Evolutionary conservation across 2,888 invertebrate species (phyloP), one percentile per base, ranked within the genome.

Genomic region (Lordiphosa fenestrarum): DNA sequence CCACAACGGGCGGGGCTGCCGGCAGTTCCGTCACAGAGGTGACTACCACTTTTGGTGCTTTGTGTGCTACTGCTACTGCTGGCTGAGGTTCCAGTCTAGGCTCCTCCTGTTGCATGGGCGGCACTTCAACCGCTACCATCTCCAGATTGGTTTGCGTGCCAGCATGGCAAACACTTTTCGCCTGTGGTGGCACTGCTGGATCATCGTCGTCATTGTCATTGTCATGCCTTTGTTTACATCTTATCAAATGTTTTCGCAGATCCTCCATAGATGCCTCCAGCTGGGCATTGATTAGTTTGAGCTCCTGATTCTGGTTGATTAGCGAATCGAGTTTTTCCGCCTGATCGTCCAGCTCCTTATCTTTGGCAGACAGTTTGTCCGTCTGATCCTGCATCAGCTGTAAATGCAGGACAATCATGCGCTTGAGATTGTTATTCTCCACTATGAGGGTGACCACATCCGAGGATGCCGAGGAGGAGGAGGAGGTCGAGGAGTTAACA

Each of bases 331-430:
- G 94, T 90, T 96, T 96, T 80, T 93, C 92, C 85, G 92, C 92
- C 35, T 96, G 90, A 53, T 92, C 91, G 58, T 93, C 92, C 68
- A 95, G 92, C 51, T 93, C 91, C 87, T 94, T 95, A 77, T 97
- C 96, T 89, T 94, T 95, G 74, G 93, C 93, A 71, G 93, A 91
- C 68, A 97, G 92, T 80, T 94, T 93, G 85, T 96, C 96, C 84
- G 95, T 95, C 90, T 97, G 96, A 89, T 96, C 95, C 88, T 96
- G 96, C 87, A 97, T 95, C 65, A 97, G 91, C 89, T 97, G 96
- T 82, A 97, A 91, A 88, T 97, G 96, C 71, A 95, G 91, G 59
- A 96, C 90, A 68, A 96, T 90, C 86, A 97, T 92, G 70, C 95
- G 94, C 90, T 96, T 95, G 10, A 90, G 68, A 52, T 89, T 88